These are phyloP conservation scores for Cassiopea xamachana DNA, from an alignment of 30 jellyfish, hydroid and myxozoan genomes.

Conservation along the genomic window DNA sequence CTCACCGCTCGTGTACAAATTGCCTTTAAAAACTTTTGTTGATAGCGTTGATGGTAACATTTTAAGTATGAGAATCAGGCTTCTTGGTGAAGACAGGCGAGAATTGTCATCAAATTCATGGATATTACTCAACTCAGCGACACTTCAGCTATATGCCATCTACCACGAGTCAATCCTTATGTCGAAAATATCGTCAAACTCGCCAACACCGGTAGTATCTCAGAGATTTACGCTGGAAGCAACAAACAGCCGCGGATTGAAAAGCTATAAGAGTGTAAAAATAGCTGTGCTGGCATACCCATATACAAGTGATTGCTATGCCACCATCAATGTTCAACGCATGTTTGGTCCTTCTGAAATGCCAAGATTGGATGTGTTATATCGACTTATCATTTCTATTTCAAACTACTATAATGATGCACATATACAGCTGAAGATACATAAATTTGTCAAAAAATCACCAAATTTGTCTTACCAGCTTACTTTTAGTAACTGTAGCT, in stretches of 20 bases:
- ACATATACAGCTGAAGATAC: constrained; percentile 42
- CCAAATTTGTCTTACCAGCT: constrained; percentile 11
- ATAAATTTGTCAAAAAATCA: constrained; percentile 35
- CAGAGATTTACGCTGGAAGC: constrained; percentile 73
- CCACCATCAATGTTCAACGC: constrained; percentile 44
- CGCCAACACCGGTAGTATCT: constrained; percentile 10
- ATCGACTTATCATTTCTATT: constrained; percentile 23
- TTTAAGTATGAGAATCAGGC: constrained; percentile 35
- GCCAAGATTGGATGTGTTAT: constrained; percentile 64
- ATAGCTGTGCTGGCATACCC: constrained; percentile 53
- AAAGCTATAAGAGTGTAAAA: constrained; percentile 17
- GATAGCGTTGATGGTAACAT: constrained; percentile 80
- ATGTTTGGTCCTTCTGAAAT: constrained; percentile 11
- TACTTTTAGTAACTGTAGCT: constrained; percentile 77
- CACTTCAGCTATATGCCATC: constrained; percentile 68
- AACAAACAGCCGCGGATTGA: constrained; percentile 70
- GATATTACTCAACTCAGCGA: constrained; percentile 82
- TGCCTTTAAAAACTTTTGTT: constrained; percentile 57
- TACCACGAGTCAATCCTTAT: constrained; percentile 21
- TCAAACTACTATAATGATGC: constrained; percentile 51
- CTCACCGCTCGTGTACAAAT: constrained; percentile 55
- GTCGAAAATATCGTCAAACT: background rate
- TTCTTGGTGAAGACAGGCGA: constrained; percentile 45
- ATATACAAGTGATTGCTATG: constrained; percentile 77
- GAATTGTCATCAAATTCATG: constrained; percentile 67